Percentiles rank a stretch among this genome's conserved stretches.
Conservation (phyloP, 2,888 invertebrate genomes). For the Erannis defoliaria region DNA sequence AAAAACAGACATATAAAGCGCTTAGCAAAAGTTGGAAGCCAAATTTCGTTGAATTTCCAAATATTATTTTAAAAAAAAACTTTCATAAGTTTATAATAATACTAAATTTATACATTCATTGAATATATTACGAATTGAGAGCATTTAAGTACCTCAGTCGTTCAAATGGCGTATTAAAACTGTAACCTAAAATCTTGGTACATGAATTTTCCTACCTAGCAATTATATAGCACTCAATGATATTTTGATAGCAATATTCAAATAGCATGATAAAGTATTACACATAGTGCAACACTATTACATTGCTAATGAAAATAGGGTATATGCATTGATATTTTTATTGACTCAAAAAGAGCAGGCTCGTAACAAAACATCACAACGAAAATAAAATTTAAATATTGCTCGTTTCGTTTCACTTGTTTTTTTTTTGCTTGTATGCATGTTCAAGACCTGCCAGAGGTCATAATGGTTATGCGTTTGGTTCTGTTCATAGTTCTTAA, state of each 20-base stretch:
- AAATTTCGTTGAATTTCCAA: constrained; percentile 41
- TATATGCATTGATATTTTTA: no score
- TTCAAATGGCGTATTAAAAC: constrained; percentile 28
- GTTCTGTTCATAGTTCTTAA: no score
- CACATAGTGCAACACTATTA: not conserved
- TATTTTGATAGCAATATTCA: constrained; percentile 1
- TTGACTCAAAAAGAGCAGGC: no score
- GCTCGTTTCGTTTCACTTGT: no score
- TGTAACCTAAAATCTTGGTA: constrained; percentile 44
- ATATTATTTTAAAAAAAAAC: constrained; percentile 35
- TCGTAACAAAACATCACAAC: no score
- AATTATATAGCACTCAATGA: constrained; percentile 7
- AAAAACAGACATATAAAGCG: constrained; percentile 28
- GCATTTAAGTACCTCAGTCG: constrained; percentile 50
- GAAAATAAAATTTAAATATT: no score
- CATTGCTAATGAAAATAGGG: not conserved
- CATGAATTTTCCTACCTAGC: constrained; percentile 36
- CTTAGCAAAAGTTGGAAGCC: constrained; percentile 55
- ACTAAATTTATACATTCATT: constrained; percentile 19
- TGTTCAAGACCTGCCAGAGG: no score
- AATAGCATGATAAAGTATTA: constrained; percentile 2
- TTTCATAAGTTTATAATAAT: constrained; percentile 28
- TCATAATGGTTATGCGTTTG: no score
- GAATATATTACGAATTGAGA: constrained; percentile 38
- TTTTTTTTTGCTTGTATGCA: no score